These are phyloP conservation scores for Drosophila nigricruria DNA, from an alignment of 2,888 invertebrate species.

Conservation along the genomic window DNA sequence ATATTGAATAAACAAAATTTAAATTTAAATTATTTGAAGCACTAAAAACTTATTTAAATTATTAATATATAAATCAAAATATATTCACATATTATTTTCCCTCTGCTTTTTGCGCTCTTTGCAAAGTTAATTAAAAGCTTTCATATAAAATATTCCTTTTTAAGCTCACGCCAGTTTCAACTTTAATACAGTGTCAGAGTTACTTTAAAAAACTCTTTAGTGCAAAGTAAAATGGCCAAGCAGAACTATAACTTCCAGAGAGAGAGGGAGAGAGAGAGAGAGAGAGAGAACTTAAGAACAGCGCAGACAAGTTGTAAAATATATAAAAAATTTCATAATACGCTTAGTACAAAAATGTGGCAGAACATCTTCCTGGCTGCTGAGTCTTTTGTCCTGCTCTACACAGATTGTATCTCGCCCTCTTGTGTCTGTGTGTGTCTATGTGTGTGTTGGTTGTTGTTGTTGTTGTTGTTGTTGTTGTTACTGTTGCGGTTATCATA, in stretches of 20 bases:
- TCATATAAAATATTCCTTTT: conserved; percentile 1
- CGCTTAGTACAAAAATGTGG: conserved; percentile 75
- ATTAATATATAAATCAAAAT: neutral
- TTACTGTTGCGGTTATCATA: conserved; percentile 73
- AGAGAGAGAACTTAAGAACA: conserved; percentile 33
- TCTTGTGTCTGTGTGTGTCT: conserved; percentile 3
- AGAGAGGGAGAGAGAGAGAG: neutral
- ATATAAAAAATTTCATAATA: conserved; percentile 76
- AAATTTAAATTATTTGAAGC: neutral
- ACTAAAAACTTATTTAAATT: neutral
- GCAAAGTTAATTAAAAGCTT: conserved; percentile 1
- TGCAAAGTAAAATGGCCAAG: neutral
- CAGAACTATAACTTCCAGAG: neutral
- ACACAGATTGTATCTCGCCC: conserved; percentile 47
- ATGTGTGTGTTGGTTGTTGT: conserved; percentile 29
- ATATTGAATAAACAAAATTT: too few species aligned
- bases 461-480: conserved; percentile 35
- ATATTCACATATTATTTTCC: too few species aligned
- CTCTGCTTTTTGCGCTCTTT: neutral
- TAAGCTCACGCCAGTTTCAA: conserved; percentile 7
- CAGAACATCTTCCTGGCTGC: conserved; percentile 69
- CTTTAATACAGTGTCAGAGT: conserved; percentile 10
- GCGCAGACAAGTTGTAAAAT: conserved; percentile 75
- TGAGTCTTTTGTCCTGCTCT: conserved; percentile 35
- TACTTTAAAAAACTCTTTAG: conserved; percentile 31